phyloP scores from a whole-genome alignment of 1,140 invertebrate genomes.

The Eupeodes corollae region DNA sequence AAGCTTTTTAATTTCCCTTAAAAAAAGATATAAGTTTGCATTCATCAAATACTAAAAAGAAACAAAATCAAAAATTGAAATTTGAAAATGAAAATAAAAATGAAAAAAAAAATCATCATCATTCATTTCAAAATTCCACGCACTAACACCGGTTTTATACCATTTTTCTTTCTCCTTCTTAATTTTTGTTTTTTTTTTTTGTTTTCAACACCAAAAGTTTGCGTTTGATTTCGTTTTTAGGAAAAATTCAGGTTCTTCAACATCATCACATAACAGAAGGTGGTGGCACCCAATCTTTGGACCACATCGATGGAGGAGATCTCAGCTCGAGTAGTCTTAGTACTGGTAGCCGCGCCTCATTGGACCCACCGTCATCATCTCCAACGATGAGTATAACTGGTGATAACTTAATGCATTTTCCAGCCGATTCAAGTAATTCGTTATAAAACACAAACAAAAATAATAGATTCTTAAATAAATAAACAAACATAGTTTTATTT shows the following conservation, averaged over 20 bases:
- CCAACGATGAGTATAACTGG: constrained; percentile 48
- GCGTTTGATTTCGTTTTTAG: neutral
- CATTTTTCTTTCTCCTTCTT: too few species aligned
- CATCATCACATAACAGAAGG: neutral
- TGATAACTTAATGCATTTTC: constrained; percentile 61
- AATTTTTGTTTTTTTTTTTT: too few species aligned
- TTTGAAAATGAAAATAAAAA: too few species aligned
- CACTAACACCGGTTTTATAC: too few species aligned
- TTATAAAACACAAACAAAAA: constrained; percentile 31
- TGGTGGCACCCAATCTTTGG: constrained; percentile 6
- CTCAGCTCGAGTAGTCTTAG: constrained; percentile 70
- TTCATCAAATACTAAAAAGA: too few species aligned
- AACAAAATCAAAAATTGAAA: neutral
- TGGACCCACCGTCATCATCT: constrained; percentile 62
- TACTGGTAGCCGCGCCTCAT: constrained; percentile 62
- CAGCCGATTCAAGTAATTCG: constrained; percentile 57
- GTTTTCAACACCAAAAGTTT: neutral
- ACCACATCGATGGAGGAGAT: constrained; percentile 29
- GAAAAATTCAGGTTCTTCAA: neutral
- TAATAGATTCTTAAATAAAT: neutral
- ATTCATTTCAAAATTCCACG: too few species aligned
- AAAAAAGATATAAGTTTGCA: too few species aligned
- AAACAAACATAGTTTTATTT: neutral
- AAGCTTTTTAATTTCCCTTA: too few species aligned
- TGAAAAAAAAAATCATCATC: neutral